Evolutionary conservation across 2,888 invertebrate genomes (phyloP).

Genomic region (Synergus itoensis): DNA sequence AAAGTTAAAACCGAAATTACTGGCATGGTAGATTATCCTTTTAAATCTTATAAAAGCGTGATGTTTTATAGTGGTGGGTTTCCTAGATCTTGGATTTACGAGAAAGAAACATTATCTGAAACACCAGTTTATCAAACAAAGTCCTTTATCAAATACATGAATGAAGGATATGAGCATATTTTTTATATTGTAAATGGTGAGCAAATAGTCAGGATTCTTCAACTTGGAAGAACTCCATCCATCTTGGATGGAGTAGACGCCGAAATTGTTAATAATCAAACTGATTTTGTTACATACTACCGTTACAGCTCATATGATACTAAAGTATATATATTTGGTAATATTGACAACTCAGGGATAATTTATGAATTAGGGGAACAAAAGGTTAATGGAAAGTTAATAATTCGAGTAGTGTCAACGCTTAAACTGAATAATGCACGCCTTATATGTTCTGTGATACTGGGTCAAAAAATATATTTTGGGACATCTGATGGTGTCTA

Average conservation of each 20-base stretch:
- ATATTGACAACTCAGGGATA: background rate
- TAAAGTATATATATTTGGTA: background rate
- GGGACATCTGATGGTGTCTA: background rate
- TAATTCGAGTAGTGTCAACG: background rate
- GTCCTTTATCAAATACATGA: background rate
- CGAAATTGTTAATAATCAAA: background rate
- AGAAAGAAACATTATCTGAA: background rate
- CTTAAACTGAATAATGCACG: background rate
- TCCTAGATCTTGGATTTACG: conserved; percentile 17
- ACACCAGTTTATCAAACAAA: background rate
- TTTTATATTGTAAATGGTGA: conserved; percentile 8
- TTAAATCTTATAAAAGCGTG: background rate
- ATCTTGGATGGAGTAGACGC: conserved; percentile 9
- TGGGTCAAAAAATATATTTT: background rate
- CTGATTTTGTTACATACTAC: conserved; percentile 3
- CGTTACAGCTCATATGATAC: background rate
- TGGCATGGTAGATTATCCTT: background rate
- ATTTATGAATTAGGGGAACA: background rate
- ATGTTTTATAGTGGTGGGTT: background rate
- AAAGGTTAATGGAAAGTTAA: background rate
- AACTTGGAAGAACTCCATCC: background rate
- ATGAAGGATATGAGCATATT: background rate
- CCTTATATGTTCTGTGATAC: background rate
- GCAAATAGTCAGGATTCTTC: background rate
- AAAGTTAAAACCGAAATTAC: background rate